phyloP scores from a whole-genome alignment of 2,888 invertebrate species.

The Aphodius granarius region DNA sequence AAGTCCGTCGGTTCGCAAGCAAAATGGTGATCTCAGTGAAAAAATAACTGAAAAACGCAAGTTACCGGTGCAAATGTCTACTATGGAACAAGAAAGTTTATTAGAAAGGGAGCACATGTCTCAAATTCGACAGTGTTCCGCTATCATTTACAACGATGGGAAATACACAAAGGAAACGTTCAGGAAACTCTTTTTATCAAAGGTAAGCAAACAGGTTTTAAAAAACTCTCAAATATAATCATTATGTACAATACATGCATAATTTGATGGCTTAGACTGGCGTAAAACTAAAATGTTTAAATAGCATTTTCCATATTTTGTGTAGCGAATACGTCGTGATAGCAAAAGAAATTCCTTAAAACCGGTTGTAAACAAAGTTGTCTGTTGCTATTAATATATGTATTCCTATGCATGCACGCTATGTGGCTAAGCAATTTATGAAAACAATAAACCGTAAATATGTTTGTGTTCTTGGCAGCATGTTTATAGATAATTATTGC shows the following conservation, averaged over 20 bases:
- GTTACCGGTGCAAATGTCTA: conserved; percentile 21
- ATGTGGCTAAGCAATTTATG: not conserved
- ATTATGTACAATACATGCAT: not conserved
- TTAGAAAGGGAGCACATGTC: conserved; percentile 63
- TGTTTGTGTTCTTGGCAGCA: not conserved
- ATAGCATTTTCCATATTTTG: not conserved
- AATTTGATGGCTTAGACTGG: too few species aligned
- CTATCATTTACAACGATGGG: conserved; percentile 65
- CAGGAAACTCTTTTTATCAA: conserved; percentile 67
- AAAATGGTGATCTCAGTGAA: not conserved
- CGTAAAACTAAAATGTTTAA: not conserved
- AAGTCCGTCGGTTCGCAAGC: not conserved
- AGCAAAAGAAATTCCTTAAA: not conserved
- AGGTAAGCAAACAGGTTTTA: conserved; percentile 59
- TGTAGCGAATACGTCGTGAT: not conserved
- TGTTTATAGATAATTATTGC: too few species aligned
- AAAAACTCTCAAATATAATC: not conserved
- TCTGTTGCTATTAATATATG: not conserved
- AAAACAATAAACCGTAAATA: not conserved
- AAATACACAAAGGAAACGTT: conserved; percentile 66
- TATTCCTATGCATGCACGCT: not conserved
- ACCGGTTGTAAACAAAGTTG: not conserved
- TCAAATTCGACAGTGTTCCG: conserved; percentile 67
- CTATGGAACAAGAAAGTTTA: conserved; percentile 71
- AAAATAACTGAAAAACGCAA: conserved; percentile 5